phyloP scores from a whole-genome alignment of 2,113 vertebrate species.

The Corapipo altera region DNA sequence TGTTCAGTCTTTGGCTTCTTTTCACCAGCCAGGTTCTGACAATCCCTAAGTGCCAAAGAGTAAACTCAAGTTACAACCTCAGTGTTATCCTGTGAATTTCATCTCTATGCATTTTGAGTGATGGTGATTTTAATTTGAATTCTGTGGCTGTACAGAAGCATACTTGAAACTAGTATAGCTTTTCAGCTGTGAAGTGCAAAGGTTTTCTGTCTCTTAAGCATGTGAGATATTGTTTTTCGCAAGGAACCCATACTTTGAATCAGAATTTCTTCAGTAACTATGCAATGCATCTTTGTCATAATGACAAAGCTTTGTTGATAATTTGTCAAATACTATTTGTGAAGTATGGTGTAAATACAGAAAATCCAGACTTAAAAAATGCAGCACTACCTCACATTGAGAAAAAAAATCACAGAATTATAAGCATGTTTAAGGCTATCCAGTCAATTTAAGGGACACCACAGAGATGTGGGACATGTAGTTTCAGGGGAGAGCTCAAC shows the following conservation, averaged over 20 bases:
- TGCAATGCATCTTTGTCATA: not conserved
- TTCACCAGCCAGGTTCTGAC: not conserved
- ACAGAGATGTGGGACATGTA: not conserved
- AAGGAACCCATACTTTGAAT: not conserved
- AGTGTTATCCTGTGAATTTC: not conserved
- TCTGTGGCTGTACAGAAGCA: not conserved
- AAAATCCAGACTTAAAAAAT: not conserved
- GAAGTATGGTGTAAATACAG: not conserved
- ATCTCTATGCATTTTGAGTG: not conserved
- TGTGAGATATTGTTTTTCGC: not conserved
- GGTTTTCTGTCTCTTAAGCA: not conserved
- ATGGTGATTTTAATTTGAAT: not conserved
- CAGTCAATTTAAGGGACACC: not conserved
- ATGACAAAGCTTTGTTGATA: not conserved
- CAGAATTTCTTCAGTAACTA: not conserved
- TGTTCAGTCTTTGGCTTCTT: not conserved
- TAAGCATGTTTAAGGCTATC: not conserved
- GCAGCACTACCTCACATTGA: not conserved
- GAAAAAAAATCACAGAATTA: not conserved
- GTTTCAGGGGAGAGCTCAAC: not conserved
- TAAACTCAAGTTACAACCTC: conserved; percentile 18
- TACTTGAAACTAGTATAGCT: not conserved
- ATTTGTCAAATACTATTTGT: not conserved
- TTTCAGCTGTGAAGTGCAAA: not conserved
- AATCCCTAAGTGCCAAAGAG: not conserved